These are phyloP conservation scores for Leptodactylus fallax DNA, from an alignment of 2,797 vertebrate genomes.

Conservation along the genomic window DNA sequence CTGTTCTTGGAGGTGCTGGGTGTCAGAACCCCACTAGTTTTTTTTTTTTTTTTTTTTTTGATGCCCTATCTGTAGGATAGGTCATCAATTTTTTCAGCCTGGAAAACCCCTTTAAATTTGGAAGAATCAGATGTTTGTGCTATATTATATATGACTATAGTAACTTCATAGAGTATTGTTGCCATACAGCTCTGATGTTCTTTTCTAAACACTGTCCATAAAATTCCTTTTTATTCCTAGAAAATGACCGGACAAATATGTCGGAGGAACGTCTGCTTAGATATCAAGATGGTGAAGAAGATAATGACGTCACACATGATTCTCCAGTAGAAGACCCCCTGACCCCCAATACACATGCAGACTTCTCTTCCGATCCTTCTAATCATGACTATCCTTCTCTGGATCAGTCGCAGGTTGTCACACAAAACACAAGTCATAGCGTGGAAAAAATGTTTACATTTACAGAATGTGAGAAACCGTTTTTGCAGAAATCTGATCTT, in stretches of 20 bases:
- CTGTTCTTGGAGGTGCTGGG: too few species aligned
- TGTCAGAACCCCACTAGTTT: too few species aligned
- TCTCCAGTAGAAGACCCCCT: neutral
- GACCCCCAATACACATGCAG: neutral
- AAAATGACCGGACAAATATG: neutral
- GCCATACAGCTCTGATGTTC: neutral
- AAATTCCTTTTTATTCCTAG: neutral
- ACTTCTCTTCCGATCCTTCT: neutral
- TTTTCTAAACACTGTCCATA: neutral
- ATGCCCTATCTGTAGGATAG: too few species aligned
- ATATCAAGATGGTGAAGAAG: neutral
- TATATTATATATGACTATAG: too few species aligned
- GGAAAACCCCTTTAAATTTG: too few species aligned
- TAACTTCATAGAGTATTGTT: too few species aligned
- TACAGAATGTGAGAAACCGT: neutral
- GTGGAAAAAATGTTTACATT: neutral
- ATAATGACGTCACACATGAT: neutral
- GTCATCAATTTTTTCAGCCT: too few species aligned
- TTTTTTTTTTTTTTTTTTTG: too few species aligned
- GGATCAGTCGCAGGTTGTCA: neutral
- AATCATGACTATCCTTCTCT: neutral
- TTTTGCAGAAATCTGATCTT: neutral
- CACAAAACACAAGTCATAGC: neutral
- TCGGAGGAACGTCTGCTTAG: neutral
- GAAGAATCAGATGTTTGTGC: too few species aligned